These are phyloP conservation scores for Phaenicophaeus curvirostris DNA, from an alignment of 2,797 vertebrate genomes.

Conservation along the genomic window DNA sequence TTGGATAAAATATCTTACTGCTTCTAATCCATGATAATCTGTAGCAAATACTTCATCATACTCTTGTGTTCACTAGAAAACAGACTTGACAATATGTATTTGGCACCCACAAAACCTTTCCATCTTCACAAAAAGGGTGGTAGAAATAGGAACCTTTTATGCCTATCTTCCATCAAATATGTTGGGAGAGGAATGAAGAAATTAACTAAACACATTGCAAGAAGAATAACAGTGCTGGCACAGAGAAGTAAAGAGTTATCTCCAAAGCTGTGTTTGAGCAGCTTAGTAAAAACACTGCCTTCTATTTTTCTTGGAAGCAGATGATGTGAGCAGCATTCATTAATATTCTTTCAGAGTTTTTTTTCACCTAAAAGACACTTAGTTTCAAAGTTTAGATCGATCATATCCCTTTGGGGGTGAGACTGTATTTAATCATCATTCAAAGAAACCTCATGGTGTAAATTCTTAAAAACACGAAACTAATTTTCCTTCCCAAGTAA, in stretches of 20 bases:
- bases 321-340: neutral
- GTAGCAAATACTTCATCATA: neutral
- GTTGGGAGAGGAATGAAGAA: neutral
- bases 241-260: neutral
- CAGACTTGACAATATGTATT: neutral
- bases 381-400: neutral
- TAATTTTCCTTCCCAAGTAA: neutral
- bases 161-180: neutral
- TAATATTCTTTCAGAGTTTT: neutral
- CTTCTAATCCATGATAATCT: neutral
- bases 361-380: neutral
- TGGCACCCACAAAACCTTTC: neutral
- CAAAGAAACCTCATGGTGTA: neutral
- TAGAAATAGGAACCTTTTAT: neutral
- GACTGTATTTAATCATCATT: neutral
- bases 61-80: neutral
- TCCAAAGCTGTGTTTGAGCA: neutral
- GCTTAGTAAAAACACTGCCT: neutral
- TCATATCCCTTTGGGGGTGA: neutral
- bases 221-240: neutral
- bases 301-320: neutral
- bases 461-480: neutral
- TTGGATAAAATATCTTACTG: neutral
- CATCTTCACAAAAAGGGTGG: neutral
- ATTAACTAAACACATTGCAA: neutral